Evolutionary conservation across 2,113 vertebrate genomes (phyloP).

Genomic region (Sorex fumeus): DNA sequence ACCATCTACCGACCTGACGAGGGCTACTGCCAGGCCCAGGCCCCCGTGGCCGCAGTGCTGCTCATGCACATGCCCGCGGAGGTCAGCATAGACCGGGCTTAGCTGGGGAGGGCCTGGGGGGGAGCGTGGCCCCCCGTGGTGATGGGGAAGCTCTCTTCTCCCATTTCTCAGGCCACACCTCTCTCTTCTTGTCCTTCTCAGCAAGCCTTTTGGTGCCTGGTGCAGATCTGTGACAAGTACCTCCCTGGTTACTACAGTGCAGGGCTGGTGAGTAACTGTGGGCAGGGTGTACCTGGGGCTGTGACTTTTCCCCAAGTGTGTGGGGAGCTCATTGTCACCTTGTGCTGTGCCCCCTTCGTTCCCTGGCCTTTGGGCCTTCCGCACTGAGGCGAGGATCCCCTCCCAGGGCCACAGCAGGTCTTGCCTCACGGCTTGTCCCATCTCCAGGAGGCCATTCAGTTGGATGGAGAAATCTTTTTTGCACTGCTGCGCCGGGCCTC

Average conservation of each 20-base stretch:
- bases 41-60: conserved; percentile 94
- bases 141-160: background rate
- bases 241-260: conserved; percentile 97
- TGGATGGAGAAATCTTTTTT: conserved; percentile 96
- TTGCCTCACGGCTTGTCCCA: conserved; percentile 22
- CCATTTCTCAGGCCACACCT: conserved; percentile 43
- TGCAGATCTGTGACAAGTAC: conserved; percentile 96
- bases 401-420: background rate
- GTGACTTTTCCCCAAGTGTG: conserved; percentile 5
- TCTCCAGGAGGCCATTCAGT: conserved; percentile 94
- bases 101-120: background rate
- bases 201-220: conserved; percentile 98
- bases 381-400: conserved; percentile 5
- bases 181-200: conserved; percentile 81
- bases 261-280: conserved; percentile 91
- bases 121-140: background rate
- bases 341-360: background rate
- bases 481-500: conserved; percentile 92
- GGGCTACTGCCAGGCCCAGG: conserved; percentile 96
- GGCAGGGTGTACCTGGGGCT: background rate
- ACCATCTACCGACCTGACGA: conserved; percentile 94
- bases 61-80: conserved; percentile 98
- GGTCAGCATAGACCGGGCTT: conserved; percentile 85
- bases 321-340: background rate
- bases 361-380: background rate